Evolutionary conservation across 1,140 invertebrate genomes (phyloP).

Genomic region (Heliconius melpomene): DNA sequence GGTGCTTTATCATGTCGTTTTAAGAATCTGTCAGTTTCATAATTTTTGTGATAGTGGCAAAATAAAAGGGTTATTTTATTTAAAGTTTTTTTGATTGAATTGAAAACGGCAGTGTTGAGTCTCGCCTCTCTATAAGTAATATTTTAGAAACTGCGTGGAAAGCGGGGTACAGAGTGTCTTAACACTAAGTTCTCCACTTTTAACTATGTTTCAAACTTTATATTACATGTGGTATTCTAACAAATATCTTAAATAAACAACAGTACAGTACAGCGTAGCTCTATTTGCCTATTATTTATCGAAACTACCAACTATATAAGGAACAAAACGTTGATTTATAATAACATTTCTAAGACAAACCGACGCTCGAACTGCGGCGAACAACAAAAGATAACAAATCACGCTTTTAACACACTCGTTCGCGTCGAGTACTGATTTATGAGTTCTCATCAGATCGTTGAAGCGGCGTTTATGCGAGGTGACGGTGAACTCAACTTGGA

Average conservation of each 20-base stretch:
- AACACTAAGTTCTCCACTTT: neutral
- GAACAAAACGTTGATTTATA: slow-evolving; percentile 37
- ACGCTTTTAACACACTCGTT: slow-evolving; percentile 66
- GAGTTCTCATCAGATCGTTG: slow-evolving; percentile 52
- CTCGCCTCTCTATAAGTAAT: too few species aligned
- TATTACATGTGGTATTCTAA: neutral
- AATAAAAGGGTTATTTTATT: neutral
- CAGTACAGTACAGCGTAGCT: neutral
- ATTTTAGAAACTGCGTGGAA: too few species aligned
- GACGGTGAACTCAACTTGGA: slow-evolving; percentile 23
- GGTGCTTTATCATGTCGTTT: neutral
- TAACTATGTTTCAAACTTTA: neutral
- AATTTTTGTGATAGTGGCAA: neutral
- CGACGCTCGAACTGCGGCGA: slow-evolving; percentile 39
- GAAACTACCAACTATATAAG: slow-evolving; percentile 8
- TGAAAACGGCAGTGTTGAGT: too few species aligned
- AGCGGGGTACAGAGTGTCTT: too few species aligned
- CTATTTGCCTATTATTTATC: slow-evolving; percentile 19
- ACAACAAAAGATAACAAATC: slow-evolving; percentile 69
- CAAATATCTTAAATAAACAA: neutral
- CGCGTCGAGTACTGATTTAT: slow-evolving; percentile 56
- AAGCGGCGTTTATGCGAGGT: slow-evolving; percentile 43
- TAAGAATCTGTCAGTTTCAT: neutral
- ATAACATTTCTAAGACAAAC: slow-evolving; percentile 50
- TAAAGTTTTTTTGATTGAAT: too few species aligned